Conservation (phyloP, 2,113 vertebrate genomes). For the Anhinga rufa region DNA sequence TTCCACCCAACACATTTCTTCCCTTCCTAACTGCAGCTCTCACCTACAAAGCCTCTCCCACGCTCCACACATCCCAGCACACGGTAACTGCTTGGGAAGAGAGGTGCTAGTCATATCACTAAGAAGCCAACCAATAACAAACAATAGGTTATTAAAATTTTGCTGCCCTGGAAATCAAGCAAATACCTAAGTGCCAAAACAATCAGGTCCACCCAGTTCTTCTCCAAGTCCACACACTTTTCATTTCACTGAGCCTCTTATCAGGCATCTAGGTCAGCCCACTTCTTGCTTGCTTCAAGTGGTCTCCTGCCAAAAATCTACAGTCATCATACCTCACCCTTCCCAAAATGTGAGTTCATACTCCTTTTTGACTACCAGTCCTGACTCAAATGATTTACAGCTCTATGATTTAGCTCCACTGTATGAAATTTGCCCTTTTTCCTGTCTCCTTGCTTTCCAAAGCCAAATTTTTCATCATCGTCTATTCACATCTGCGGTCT, state of each 20-base stretch:
- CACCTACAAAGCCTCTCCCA: neutral
- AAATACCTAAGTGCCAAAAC: constrained; percentile 37
- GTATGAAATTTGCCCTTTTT: neutral
- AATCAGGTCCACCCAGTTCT: constrained; percentile 54
- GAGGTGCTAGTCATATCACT: neutral
- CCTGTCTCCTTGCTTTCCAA: neutral
- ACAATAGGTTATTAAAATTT: constrained; percentile 33
- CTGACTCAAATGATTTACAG: neutral
- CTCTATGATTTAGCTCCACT: neutral
- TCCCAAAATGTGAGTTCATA: constrained; percentile 37
- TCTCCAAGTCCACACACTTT: constrained; percentile 48
- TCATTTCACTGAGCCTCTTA: constrained; percentile 27
- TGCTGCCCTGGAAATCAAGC: constrained; percentile 32
- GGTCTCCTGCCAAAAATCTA: constrained; percentile 16
- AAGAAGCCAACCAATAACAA: neutral
- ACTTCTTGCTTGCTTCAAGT: constrained; percentile 9
- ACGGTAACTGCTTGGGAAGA: neutral
- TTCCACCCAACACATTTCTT: neutral
- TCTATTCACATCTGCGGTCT: neutral
- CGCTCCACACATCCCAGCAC: neutral
- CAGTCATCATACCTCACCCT: constrained; percentile 40
- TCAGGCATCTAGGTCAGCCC: constrained; percentile 46
- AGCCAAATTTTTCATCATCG: neutral
- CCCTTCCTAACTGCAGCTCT: neutral
- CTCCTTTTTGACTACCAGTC: neutral